Conservation (phyloP, 2,888 invertebrate genomes). For the Cantharis nigra region DNA sequence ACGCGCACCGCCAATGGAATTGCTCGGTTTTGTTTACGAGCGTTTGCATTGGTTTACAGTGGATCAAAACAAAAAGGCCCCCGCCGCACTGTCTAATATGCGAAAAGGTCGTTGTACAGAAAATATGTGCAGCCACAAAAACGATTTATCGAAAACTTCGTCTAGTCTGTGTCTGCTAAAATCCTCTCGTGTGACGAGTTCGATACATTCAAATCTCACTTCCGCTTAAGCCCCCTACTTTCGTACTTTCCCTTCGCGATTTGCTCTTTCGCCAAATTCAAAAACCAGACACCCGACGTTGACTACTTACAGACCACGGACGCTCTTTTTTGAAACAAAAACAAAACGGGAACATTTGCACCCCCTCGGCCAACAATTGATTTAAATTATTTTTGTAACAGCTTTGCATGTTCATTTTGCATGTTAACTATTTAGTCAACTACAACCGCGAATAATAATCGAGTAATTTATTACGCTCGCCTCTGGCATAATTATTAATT, state of each 20-base stretch:
- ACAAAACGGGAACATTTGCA: neutral
- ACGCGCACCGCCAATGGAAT: constrained; percentile 39
- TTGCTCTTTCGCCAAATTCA: neutral
- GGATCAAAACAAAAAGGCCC: constrained; percentile 51
- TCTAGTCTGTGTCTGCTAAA: constrained; percentile 29
- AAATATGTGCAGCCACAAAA: constrained; percentile 30
- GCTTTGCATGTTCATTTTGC: neutral
- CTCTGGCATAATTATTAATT: neutral
- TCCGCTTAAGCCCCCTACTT: constrained; percentile 15
- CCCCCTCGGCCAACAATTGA: neutral
- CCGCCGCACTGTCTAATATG: constrained; percentile 37
- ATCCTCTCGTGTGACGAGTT: constrained; percentile 6
- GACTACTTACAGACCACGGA: neutral
- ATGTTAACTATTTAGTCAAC: neutral
- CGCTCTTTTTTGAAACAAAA: neutral
- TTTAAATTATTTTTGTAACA: neutral
- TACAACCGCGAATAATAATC: neutral
- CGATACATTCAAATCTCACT: constrained; percentile 8
- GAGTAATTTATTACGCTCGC: neutral
- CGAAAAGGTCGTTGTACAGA: constrained; percentile 48
- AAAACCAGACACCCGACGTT: neutral
- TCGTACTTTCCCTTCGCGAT: neutral
- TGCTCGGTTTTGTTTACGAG: constrained; percentile 49
- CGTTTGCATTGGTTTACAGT: constrained; percentile 39
- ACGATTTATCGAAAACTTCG: constrained; percentile 33